These are phyloP conservation scores for Unio pictorum DNA, from an alignment of 2,888 invertebrate species.

Conservation along the genomic window DNA sequence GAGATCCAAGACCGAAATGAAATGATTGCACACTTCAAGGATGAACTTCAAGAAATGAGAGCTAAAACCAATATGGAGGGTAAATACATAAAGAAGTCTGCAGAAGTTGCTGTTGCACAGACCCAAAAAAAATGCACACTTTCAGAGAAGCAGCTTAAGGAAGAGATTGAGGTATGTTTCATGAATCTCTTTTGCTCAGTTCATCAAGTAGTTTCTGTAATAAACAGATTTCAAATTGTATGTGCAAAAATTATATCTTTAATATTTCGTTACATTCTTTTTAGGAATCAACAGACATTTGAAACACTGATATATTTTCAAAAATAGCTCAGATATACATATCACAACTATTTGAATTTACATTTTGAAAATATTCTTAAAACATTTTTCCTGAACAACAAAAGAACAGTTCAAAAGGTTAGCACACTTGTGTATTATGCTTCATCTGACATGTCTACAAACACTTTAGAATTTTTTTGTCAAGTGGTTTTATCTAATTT, in stretches of 20 bases:
- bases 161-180: slow-evolving; percentile 59
- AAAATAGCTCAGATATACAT: slow-evolving; percentile 5
- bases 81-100: slow-evolving; percentile 71
- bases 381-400: too few species aligned
- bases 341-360: too few species aligned
- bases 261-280: not conserved
- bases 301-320: not conserved
- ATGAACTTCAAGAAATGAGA: slow-evolving; percentile 71
- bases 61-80: slow-evolving; percentile 71
- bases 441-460: too few species aligned
- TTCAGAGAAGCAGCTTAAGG: slow-evolving; percentile 62
- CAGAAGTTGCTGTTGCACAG: slow-evolving; percentile 69
- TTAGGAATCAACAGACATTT: not conserved
- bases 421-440: too few species aligned
- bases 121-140: slow-evolving; percentile 66
- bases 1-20: slow-evolving; percentile 69
- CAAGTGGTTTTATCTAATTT: too few species aligned
- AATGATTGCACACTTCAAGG: slow-evolving; percentile 72
- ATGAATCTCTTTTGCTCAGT: not conserved
- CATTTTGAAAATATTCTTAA: too few species aligned
- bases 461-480: too few species aligned
- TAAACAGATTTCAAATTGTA: not conserved
- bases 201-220: not conserved
- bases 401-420: too few species aligned
- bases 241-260: not conserved